phyloP scores from a whole-genome alignment of 2,113 vertebrate genomes.

The Nibea coibor region DNA sequence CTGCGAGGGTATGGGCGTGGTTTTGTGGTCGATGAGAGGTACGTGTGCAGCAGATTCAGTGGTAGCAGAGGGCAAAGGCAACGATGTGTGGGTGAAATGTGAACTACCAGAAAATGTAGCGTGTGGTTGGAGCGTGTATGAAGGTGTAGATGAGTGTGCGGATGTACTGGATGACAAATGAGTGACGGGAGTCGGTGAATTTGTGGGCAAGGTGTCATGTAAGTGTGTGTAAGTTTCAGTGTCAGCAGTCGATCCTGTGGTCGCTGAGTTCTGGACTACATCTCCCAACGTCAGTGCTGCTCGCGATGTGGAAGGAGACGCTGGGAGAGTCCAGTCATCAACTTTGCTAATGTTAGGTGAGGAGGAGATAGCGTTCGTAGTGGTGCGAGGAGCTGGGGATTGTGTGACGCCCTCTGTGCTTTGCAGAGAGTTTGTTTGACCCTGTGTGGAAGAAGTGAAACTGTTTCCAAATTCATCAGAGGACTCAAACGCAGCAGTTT shows the following conservation, averaged over 20 bases:
- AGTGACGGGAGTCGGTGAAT: slow-evolving; percentile 2
- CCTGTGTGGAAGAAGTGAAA: slow-evolving; percentile 14
- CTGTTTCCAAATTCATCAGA: neutral
- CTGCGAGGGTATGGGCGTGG: neutral
- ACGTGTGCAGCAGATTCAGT: neutral
- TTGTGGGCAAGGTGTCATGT: neutral
- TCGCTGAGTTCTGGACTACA: slow-evolving; percentile 4
- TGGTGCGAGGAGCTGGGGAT: neutral
- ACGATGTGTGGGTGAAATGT: neutral
- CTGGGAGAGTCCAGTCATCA: neutral
- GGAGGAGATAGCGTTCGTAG: neutral
- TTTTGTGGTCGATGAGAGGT: neutral
- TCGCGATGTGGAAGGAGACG: neutral
- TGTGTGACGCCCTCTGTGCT: slow-evolving; percentile 15
- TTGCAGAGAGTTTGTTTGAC: slow-evolving; percentile 23
- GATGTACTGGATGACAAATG: neutral
- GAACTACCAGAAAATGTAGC: neutral
- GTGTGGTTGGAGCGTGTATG: slow-evolving; percentile 9
- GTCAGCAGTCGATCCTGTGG: neutral
- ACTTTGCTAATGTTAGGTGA: neutral
- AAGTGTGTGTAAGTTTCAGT: neutral
- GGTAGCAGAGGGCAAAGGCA: neutral
- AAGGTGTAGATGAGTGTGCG: neutral
- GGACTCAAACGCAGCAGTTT: neutral
- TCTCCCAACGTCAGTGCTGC: neutral